Evolutionary conservation across 2,113 vertebrate genomes (phyloP).

Genomic region (Stegostoma tigrinum): DNA sequence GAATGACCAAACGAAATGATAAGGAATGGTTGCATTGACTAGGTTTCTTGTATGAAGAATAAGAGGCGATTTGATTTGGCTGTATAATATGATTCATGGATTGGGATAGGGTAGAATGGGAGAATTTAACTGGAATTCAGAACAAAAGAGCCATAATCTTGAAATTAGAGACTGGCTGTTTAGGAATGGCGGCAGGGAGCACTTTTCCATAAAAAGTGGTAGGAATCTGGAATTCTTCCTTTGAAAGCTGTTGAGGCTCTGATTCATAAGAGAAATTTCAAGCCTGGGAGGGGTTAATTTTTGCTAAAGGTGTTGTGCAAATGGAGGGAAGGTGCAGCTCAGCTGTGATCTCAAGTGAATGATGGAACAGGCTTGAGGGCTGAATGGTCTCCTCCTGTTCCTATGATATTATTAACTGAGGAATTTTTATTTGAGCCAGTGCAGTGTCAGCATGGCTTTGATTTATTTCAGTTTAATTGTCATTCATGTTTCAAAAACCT

Average conservation of each 20-base stretch:
- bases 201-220: background rate
- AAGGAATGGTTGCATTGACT: background rate
- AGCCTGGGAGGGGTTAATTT: background rate
- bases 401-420: background rate
- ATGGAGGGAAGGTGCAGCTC: background rate
- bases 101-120: background rate
- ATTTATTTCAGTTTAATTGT: background rate
- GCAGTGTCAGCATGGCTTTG: background rate
- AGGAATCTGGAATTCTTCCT: background rate
- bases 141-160: background rate
- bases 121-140: background rate
- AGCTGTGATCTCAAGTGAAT: background rate
- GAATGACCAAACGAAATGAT: background rate
- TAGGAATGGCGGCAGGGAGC: background rate
- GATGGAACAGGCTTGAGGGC: background rate
- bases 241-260: background rate
- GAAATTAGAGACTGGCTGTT: background rate
- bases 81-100: background rate
- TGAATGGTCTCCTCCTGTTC: background rate
- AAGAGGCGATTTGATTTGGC: background rate
- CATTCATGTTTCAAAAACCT: background rate
- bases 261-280: background rate
- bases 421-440: background rate
- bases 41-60: background rate
- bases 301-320: background rate